Evolutionary conservation across 2,113 vertebrate species (phyloP), one percentile per base, ranked within the genome.

Genomic region (Oxyura jamaicensis): DNA sequence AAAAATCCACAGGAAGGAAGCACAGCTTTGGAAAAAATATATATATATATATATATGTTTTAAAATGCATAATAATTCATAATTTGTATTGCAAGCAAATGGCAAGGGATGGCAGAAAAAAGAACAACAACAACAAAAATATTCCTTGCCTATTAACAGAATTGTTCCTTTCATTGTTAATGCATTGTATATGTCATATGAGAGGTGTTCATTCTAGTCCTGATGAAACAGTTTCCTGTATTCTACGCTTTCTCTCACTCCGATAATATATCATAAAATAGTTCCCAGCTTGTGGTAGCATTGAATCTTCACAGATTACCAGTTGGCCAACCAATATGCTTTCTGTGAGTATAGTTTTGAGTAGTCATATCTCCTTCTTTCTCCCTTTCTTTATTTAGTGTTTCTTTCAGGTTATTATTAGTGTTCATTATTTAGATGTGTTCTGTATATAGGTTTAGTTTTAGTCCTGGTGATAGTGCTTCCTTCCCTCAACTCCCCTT

Each of bases 401-500:
- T 3, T 75, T 44, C 17, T 67, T 79, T 58, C 52, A 74, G 6
- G 3, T 73, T 82, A 11, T 10, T 42, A 13, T 68, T 59, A 29
- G 14, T 59, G 8, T 11, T 6, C 5, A 28, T 21, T 11, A 26
- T 55, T 72, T 68, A n/a, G 42, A 36, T 35, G 26, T 23, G 86
- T 75, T 39, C 13, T 3, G 63, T 44, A 23, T 15, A 2, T 21
- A 11, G 44, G 2, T 20, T 88, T 63, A 4, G 0, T 13, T 75
- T 56, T n/a, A 16, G 56, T 59, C 10, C n/a, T 63, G 26, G 3
- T 56, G 6, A 23, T 33, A 35, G 13, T 18, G 11, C 23, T 79
- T 82, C 2, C 1, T 46, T 7, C 55, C 29, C 4, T 6, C 8
- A 55, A 0, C 0, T 5, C 14, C 48, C 72, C 35, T 39, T 77